Base-by-base conservation (phyloP, 2,797 vertebrate genomes). In the Taeniopygia guttata region DNA sequence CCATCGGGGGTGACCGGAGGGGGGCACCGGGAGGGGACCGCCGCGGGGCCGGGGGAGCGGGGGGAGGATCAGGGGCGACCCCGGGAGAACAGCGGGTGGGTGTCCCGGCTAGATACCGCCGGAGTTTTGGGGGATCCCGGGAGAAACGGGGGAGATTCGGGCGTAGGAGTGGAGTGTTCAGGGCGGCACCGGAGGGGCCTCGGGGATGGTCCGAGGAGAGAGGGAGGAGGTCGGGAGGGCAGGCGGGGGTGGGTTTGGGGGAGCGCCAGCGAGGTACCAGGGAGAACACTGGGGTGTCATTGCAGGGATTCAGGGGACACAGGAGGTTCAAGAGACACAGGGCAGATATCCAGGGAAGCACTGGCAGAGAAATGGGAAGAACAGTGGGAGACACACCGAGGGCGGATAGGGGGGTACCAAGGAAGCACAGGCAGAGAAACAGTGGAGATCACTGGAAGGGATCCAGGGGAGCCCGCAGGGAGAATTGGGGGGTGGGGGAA, bases 401-500 rank as follows among this genome's bases (percentile, higher is more conserved):
- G 15, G 12, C 4, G 13, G 10, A 30, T 7, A 14, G 4, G 20
- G 29, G 58, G 23, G 5, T 40, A 11, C 60, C 29, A 13, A 34
- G 48, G 34, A 19, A 68, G 23, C 27, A 3, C 32, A 45, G 59
- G 16, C 16, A 27, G 48, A 18, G 6, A 21, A 49, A 16, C 36
- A 8, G 11, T 20, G 29, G 19, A 32, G 13, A 20, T 43, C 43
- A 5, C 20, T 42, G 45, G 16, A 56, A 69, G 20, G 23, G 32
- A 45, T 63, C 56, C 43, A 43, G 16, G 32, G 11, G 11, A 63
- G 16, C 43, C 21, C 2, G 1, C 49, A 16, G 30, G 13, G 19
- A 75, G 11, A 56, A 7, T 1, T 23, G 19, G 2, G 4, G 42
- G 16, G 5, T 5, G 11, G 25, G 51, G 25, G 8, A 5, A 9